Conservation (phyloP, 2,113 vertebrate species). For the human (Homo sapiens) region GRCh38 chr16:29092501-29093000, state of each 20-base stretch:
- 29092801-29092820: not conserved
- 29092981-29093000: no score
- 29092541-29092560: not conserved
- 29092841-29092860: not conserved
- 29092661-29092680: rapidly evolving
- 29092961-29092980: no score
- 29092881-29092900: not conserved
- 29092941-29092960: not conserved
- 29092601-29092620: not conserved
- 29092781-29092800: not conserved
- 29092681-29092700: not conserved
- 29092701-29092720: not conserved
- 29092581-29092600: not conserved
- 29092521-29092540: not conserved
- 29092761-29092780: not conserved
- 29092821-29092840: not conserved
- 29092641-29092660: not conserved
- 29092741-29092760: not conserved
- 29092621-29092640: not conserved
- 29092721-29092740: not conserved
- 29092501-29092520: no score
- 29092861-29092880: not conserved
- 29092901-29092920: not conserved
- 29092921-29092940: not conserved
- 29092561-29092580: not conserved